These are phyloP conservation scores for Siniperca chuatsi DNA, from an alignment of 2,113 vertebrate genomes.

Conservation along the genomic window DNA sequence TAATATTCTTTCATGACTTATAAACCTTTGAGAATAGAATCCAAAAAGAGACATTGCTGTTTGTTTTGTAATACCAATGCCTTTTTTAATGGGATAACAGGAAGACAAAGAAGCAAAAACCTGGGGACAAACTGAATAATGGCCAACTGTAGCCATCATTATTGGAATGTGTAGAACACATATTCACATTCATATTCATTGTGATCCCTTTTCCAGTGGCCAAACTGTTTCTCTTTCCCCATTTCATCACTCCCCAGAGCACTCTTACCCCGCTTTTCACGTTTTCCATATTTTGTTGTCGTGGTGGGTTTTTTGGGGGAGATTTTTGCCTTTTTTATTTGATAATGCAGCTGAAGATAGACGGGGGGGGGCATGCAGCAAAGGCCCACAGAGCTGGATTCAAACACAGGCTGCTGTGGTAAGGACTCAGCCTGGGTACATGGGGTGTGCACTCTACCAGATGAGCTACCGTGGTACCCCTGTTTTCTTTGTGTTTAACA, in stretches of 20 bases:
- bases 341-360: too few relatives aligned
- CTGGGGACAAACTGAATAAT: background rate
- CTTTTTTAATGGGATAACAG: background rate
- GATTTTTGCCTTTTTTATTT: too few relatives aligned
- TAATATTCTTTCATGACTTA: slow-evolving; percentile 19
- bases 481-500: background rate
- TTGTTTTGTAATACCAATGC: slow-evolving; percentile 9
- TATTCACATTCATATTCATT: slow-evolving; percentile 22
- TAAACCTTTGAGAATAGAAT: slow-evolving; percentile 6
- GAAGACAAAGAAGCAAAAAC: background rate
- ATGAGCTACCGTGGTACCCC: too few relatives aligned
- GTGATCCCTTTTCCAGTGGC: slow-evolving; percentile 17
- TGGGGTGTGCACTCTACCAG: too few relatives aligned
- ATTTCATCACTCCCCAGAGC: slow-evolving; percentile 7
- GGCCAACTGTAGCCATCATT: background rate
- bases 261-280: background rate
- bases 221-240: slow-evolving; percentile 7
- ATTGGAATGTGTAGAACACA: slow-evolving; percentile 9
- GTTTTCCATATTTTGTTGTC: background rate
- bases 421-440: too few relatives aligned
- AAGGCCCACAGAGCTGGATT: too few relatives aligned
- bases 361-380: too few relatives aligned
- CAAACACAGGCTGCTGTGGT: too few relatives aligned
- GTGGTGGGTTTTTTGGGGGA: too few relatives aligned
- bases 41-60: slow-evolving; percentile 6